Evolutionary conservation across 2,888 invertebrate species (phyloP), one percentile per base, ranked within the genome.

Genomic region (Sepioteuthis lessoniana): DNA sequence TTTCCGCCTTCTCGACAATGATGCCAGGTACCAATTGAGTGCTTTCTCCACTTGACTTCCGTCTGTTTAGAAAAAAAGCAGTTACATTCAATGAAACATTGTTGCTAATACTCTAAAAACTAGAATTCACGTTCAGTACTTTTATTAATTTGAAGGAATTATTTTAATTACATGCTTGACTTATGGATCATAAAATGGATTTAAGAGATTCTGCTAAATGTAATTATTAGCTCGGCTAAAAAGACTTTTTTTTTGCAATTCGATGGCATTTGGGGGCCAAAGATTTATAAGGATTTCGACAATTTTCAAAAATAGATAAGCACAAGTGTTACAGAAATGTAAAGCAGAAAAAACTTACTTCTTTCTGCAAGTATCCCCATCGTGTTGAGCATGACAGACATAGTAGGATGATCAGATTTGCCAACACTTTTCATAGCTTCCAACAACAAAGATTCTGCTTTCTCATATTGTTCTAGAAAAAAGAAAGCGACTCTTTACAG

Each of bases 281-380:
- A 42, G 42, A 42, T 42, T 42, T 42, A 42, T 42, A 3, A 5
- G 3, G 7, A 42, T 42, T 42, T 42, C 5, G 25, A 55, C 25
- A 25, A 25, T 55, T 55, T 55, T 55, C 25, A 55, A n/a, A n/a
- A 55, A 25, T 55, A 55, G 0, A 55, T 25, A 55, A 47, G 1
- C 47, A 7, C 2, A 21, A 55, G 55, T 5, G 21, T 55, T 25
- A 25, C 21, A 25, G 55, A 55, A 76, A 13, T 16, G 35, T 35
- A 76, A 91, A 91, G 10, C 7, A 91, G 37, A 91, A 38, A 35
- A 5, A 8, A 42, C 42, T 42, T 31, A 91, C 91, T 91, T 91
- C 91, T 42, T 91, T 91, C 91, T 13, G 91, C 91, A 35, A 46
- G 42, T 10, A 91, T 19, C n/a, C 91, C 91, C 91, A 91, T n/a